Evolutionary conservation across 1,140 invertebrate genomes (phyloP), one percentile per base, ranked within the genome.

Genomic region (Chionoecetes opilio): DNA sequence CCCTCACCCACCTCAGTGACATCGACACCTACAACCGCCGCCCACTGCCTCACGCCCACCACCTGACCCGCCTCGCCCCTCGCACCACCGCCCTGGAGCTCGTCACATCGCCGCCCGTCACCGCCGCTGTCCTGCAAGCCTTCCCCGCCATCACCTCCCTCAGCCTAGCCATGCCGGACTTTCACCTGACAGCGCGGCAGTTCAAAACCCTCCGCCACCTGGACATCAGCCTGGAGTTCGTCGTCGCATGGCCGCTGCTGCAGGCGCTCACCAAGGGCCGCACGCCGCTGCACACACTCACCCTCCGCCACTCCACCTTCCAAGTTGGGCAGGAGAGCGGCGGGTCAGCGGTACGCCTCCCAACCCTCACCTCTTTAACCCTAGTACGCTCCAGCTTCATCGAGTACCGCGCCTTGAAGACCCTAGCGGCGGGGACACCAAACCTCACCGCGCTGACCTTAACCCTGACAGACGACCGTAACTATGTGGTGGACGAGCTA

Each of bases 351-450:
- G 90, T 95, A 21, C 91, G 53, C 53, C 32, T 96, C 8, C 41
- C 41, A 17, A 63, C 53, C 14, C 93, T 96, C 0, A 82, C 75
- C 3, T 94, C 93, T 34, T 95, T 96, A n/a, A 95, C 95, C 0
- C 88, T 96, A 3, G 75, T 96, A 29, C 94, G 95, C n/a, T 95
- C 96, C 1, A 96, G 96, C 41, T 96, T 96, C 85, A 95, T 96
- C 32, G 96, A 96, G 85, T 96, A 92, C 63, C 92, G 84, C 14
- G 96, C 96, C 26, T 91, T 96, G n/a, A 90, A 87, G n/a, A 82
- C 82, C 34, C 88, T 96, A 0, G 92, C 94, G 6, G 85, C 41
- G 9, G 96, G 96, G 6, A 93, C 94, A n/a, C 87, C 94, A 5
- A 92, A 95, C 34, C 88, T 96, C 8, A 37, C 41, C 26, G 87